phyloP scores from a whole-genome alignment of 2,888 invertebrate species.

The Drosophila parthenogenetica region DNA sequence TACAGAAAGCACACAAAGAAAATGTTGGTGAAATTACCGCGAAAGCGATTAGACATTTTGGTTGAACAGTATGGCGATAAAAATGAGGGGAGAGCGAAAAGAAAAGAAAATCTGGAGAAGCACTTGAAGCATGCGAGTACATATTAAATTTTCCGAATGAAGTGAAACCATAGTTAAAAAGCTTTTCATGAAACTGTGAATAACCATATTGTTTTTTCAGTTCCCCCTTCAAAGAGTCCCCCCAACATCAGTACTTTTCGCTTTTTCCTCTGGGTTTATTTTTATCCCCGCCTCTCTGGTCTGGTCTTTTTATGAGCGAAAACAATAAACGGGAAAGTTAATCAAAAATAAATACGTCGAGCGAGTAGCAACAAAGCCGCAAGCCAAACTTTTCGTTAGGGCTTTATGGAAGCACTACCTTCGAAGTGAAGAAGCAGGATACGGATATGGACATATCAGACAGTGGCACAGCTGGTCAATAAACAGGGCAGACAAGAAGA shows the following conservation, averaged over 20 bases:
- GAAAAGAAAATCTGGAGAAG: constrained; percentile 1
- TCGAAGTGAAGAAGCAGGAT: not conserved
- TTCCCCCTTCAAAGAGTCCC: not conserved
- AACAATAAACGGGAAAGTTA: constrained; percentile 50
- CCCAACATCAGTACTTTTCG: no score
- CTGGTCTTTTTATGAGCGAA: constrained; percentile 18
- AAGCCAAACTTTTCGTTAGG: constrained; percentile 38
- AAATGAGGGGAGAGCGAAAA: not conserved
- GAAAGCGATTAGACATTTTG: constrained; percentile 3
- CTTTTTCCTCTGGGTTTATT: not conserved
- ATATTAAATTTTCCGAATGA: constrained; percentile 30
- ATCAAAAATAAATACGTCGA: constrained; percentile 57
- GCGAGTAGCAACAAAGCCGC: constrained; percentile 32
- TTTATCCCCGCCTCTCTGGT: not conserved
- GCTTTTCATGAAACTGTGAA: constrained; percentile 27
- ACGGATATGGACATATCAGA: constrained; percentile 10
- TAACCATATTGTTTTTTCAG: constrained; percentile 23
- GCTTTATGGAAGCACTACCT: constrained; percentile 23
- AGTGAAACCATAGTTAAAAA: constrained; percentile 30
- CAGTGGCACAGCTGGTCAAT: constrained; percentile 23
- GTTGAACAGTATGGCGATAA: no score
- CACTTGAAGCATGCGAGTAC: constrained; percentile 16
- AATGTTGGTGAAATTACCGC: constrained; percentile 1
- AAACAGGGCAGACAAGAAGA: not conserved
- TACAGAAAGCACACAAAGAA: not conserved